Base-by-base conservation (phyloP, 2,797 vertebrate genomes). In the Buceros bicornis region DNA sequence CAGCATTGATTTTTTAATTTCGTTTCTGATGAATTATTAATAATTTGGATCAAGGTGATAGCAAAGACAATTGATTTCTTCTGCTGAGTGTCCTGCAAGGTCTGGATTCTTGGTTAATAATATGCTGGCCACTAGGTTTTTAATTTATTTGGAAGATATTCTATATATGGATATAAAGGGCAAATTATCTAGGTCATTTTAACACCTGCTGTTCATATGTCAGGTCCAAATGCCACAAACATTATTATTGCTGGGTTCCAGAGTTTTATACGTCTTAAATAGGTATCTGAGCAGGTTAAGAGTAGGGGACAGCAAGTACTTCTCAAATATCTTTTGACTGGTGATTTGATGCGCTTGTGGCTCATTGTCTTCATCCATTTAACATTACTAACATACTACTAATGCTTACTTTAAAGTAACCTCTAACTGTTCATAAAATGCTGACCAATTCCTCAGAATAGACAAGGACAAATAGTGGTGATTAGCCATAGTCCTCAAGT, bases 41-140 rank as follows among this genome's bases (percentile, higher is more conserved):
- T 97, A 95, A 95, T 76, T 87, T 87, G 64, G 73, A 94, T 93
- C 92, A 97, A 98, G 93, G 94, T 97, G 96, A 94, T 71, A 69
- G 43, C 95, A 97, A 97, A 96, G 90, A 92, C 84, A 82, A 97
- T 97, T 96, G 95, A 98, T 98, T 98, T 97, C 33, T 92, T 70
- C 70, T 95, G 35, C 72, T 94, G 71, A 95, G 45, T 29, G 18
- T 93, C 40, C 93, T 97, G 61, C 70, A 82, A 84, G 45, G 87
- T 80, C 64, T 83, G 58, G 19, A 87, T 94, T 90, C 43, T 87
- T 76, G 65, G 35, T 82, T 91, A 87, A 95, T 95, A 96, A 72
- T 16, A 76, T 92, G 67, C 94, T 77, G 79, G 72, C 42, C 61
- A 26, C 58, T 65, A 87, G 65, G 20, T 65, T 97, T 80, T 95